Base-by-base conservation (phyloP, 1,140 invertebrate genomes). In the Zaprionus kolodkinae region DNA sequence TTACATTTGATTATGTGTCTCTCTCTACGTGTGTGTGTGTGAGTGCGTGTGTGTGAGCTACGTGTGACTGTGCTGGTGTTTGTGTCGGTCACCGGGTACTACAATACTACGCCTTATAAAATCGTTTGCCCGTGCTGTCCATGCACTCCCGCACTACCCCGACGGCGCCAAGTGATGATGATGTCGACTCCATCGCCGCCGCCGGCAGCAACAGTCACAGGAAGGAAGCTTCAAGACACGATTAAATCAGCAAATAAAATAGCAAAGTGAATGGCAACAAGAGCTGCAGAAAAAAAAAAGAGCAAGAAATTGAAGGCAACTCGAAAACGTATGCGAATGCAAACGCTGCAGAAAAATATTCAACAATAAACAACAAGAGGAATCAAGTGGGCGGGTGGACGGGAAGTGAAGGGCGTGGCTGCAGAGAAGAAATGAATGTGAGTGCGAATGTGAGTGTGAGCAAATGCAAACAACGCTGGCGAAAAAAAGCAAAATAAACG, bases 181-280 rank as follows among this genome's bases (percentile, higher is more conserved):
- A n/a, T n/a, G 38, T 43, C 38, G n/a, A 50, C 21, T 56, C 27
- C 55, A 13, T 40, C 17, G 21, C 33, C 25, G 12, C 6, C 63
- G 48, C 50, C 35, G 33, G 68, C 69, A 79, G 77, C 81, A 88
- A 74, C 73, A 74, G 77, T 88, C 80, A 60, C 84, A 88, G 84
- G 84, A 87, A 87, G 84, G 84, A 87, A 87, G 84, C 84, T 84
- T 88, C 84, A 87, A 87, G 84, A 87, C 85, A 76, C 84, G 84
- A 87, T 87, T 87, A 87, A 87, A 87, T 87, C 84, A 75, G 84
- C 84, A 84, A 87, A 87, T 88, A 87, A 87, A 87, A 87, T 76
- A 88, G 85, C 84, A 89, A 89, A 86, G 50, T 73, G 68, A 68
- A 72, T 60, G 75, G 61, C 74, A 66, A 13, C 40, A 72, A 67